These are phyloP conservation scores for Calosoma granatense DNA, from an alignment of 1,140 invertebrate genomes.

Conservation along the genomic window DNA sequence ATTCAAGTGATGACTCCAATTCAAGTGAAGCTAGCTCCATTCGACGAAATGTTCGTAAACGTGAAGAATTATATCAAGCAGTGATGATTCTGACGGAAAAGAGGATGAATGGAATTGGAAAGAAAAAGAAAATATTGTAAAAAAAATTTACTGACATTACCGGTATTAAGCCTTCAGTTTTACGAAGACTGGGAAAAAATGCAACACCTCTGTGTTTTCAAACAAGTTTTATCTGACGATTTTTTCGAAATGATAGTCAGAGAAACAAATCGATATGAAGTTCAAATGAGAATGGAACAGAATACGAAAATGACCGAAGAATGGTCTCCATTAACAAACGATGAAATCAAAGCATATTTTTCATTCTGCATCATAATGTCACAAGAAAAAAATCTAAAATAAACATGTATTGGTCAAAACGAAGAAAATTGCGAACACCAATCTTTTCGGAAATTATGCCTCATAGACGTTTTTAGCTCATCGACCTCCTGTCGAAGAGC, in stretches of 20 bases:
- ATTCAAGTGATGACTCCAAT: conserved; percentile 11
- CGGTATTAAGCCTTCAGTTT: conserved; percentile 1
- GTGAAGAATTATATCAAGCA: conserved; percentile 14
- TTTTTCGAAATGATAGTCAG: conserved; percentile 14
- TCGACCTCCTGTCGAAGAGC: too few species aligned
- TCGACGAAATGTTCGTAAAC: conserved; percentile 13
- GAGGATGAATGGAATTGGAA: conserved; percentile 12
- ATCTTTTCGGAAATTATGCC: conserved; percentile 12
- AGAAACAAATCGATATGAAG: conserved; percentile 15
- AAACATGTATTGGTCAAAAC: conserved; percentile 13
- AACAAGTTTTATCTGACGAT: conserved; percentile 10
- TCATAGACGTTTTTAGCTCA: too few species aligned
- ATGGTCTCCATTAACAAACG: conserved; percentile 12
- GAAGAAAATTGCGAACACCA: conserved; percentile 11
- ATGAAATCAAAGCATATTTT: conserved; percentile 13
- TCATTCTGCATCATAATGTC: neutral
- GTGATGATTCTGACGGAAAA: conserved; percentile 14
- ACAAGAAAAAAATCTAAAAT: conserved; percentile 15
- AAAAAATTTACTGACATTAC: conserved; percentile 9
- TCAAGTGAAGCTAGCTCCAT: conserved; percentile 14
- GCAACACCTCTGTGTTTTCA: conserved; percentile 13
- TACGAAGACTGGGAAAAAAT: neutral
- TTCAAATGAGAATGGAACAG: conserved; percentile 12
- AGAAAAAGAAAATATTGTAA: conserved; percentile 13
- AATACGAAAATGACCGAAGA: conserved; percentile 12